These are phyloP conservation scores for Pantherophis vulpinus DNA, from an alignment of 2,797 vertebrate species.

Conservation along the genomic window DNA sequence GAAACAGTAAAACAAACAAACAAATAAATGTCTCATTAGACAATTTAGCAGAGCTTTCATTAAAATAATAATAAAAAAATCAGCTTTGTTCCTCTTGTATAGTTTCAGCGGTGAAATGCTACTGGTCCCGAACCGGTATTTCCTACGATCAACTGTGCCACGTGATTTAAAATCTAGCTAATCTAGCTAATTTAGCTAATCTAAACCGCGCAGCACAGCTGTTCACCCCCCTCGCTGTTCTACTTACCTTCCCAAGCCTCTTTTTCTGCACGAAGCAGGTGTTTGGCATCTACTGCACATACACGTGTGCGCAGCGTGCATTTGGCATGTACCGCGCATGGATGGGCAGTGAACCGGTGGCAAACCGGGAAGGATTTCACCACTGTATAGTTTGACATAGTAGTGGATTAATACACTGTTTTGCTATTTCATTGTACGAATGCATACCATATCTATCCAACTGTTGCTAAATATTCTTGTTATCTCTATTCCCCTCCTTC, in stretches of 20 bases:
- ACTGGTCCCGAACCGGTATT: no score
- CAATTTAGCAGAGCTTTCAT: background rate
- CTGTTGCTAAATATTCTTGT: background rate
- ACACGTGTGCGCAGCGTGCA: accelerated
- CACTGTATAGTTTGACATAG: background rate
- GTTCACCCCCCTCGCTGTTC: no score
- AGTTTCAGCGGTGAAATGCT: background rate
- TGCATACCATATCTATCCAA: background rate
- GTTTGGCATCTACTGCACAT: no score
- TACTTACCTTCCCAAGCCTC: no score
- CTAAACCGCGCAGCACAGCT: no score
- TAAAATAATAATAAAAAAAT: background rate
- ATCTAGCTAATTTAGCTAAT: no score
- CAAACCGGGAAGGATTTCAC: no score
- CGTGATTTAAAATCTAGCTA: no score
- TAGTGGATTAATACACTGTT: background rate
- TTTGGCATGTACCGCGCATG: no score
- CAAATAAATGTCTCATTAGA: background rate
- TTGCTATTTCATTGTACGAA: background rate
- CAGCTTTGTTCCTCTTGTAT: background rate
- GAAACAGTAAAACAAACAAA: background rate
- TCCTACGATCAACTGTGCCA: no score
- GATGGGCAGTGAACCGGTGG: no score
- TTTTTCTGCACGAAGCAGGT: no score
- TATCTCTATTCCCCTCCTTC: conserved; percentile 20